phyloP scores from a whole-genome alignment of 2,113 vertebrate genomes.

The Pituophis catenifer region DNA sequence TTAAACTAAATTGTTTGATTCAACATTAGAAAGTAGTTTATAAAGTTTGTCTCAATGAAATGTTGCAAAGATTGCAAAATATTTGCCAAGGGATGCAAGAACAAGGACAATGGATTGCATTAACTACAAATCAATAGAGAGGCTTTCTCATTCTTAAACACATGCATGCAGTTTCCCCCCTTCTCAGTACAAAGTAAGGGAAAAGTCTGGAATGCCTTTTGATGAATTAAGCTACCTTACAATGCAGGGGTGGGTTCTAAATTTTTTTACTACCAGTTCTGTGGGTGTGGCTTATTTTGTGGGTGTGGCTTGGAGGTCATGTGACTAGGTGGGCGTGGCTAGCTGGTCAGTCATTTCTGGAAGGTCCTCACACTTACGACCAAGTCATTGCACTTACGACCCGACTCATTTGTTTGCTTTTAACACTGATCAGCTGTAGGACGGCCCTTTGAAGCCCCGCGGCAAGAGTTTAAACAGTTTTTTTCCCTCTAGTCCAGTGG shows the following conservation, averaged over 20 bases:
- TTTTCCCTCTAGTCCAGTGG: no score
- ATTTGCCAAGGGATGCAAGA: neutral
- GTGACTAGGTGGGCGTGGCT: no score
- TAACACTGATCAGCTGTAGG: no score
- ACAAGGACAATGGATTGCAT: neutral
- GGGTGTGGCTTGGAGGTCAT: no score
- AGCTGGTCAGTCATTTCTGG: no score
- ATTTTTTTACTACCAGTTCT: no score
- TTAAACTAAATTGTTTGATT: neutral
- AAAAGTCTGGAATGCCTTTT: neutral
- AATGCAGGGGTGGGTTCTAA: neutral
- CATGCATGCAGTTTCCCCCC: neutral
- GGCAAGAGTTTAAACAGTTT: no score
- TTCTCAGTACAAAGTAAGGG: neutral
- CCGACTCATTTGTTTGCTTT: no score
- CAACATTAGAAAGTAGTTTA: neutral
- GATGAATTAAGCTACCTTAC: neutral
- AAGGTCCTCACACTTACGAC: no score
- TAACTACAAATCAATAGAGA: neutral
- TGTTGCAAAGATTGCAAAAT: neutral
- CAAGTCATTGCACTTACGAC: no score
- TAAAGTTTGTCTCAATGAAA: neutral
- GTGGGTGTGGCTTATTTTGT: no score
- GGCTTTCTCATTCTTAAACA: neutral
- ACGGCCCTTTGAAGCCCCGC: no score